phyloP scores from a whole-genome alignment of 2,797 vertebrate species.

The Sternarchorhynchus goeldii region DNA sequence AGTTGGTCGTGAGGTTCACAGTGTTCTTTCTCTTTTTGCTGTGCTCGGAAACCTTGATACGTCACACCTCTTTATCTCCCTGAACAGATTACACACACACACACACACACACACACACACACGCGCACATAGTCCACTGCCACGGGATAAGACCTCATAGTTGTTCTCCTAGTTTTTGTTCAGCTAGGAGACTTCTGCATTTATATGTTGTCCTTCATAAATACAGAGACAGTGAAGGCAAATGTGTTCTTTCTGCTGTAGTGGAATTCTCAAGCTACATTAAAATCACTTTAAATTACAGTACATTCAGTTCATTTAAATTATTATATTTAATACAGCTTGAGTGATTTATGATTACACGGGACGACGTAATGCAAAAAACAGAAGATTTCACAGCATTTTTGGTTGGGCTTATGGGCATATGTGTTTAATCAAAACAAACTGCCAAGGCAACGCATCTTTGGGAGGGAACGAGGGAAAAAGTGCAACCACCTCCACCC shows the following conservation, averaged over 20 bases:
- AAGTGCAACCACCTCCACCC: not conserved
- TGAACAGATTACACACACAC: constrained; percentile 41
- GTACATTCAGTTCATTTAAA: too few relatives aligned
- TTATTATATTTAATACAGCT: too few relatives aligned
- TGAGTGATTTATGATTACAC: too few relatives aligned
- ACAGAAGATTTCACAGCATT: too few relatives aligned
- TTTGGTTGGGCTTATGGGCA: too few relatives aligned
- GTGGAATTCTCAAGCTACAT: too few relatives aligned
- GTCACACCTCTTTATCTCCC: constrained; percentile 50
- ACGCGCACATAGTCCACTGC: not conserved
- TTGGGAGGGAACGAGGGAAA: not conserved
- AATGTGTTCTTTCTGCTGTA: too few relatives aligned
- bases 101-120: not conserved
- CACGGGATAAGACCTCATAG: not conserved
- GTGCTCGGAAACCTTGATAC: constrained; percentile 49
- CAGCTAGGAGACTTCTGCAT: constrained; percentile 4
- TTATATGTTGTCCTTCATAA: constrained; percentile 2
- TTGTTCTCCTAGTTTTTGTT: not conserved
- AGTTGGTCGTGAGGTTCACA: constrained; percentile 31
- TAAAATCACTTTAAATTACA: too few relatives aligned
- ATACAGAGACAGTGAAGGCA: not conserved
- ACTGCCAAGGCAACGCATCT: too few relatives aligned
- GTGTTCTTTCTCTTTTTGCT: constrained; percentile 53
- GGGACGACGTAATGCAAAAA: too few relatives aligned
- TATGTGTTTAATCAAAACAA: too few relatives aligned